Evolutionary conservation across 1,140 invertebrate genomes (phyloP).

Genomic region (Akabosia matsudoensis): DNA sequence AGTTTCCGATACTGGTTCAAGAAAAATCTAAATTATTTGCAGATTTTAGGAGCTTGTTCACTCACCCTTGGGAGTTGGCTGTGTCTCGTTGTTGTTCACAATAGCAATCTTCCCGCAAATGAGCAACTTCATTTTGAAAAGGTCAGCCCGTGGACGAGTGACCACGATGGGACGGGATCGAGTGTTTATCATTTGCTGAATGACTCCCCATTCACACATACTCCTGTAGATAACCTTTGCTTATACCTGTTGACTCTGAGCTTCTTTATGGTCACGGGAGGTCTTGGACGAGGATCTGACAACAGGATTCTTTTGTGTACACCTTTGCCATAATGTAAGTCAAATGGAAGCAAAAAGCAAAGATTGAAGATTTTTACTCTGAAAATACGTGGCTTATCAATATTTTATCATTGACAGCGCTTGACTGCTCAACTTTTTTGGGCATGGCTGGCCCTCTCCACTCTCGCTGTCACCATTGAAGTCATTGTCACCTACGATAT

Average conservation of each 20-base stretch:
- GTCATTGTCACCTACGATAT: not conserved
- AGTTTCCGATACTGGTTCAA: not conserved
- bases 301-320: not conserved
- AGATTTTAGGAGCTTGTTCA: not conserved
- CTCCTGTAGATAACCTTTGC: not conserved
- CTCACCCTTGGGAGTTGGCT: not conserved
- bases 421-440: not conserved
- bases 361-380: too few species aligned
- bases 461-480: not conserved
- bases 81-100: not conserved
- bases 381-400: not conserved
- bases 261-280: not conserved
- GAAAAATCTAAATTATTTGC: not conserved
- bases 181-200: not conserved
- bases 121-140: slow-evolving; percentile 10
- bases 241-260: slow-evolving; percentile 15
- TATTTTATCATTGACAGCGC: not conserved
- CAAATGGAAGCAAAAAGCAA: not conserved
- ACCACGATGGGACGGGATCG: not conserved
- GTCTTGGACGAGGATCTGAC: not conserved
- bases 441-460: slow-evolving; percentile 9
- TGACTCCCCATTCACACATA: not conserved
- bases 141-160: not conserved
- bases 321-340: not conserved
- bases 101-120: not conserved